phyloP scores from a whole-genome alignment of 2,797 vertebrate genomes.

The Limnodromus scolopaceus region DNA sequence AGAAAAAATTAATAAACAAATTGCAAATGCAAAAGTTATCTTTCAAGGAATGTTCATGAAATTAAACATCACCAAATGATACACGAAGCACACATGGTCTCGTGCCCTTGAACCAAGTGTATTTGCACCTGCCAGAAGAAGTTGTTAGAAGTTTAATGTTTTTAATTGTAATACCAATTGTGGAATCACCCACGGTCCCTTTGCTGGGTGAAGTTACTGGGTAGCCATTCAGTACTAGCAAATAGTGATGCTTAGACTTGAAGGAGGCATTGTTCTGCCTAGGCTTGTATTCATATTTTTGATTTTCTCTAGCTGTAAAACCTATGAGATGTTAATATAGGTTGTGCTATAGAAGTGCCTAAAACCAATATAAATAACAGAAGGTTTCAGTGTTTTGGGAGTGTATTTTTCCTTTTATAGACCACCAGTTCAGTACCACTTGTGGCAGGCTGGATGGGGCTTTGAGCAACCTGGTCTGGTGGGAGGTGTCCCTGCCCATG shows the following conservation, averaged over 20 bases:
- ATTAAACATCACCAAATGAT: not conserved
- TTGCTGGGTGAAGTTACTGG: not conserved
- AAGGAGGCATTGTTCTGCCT: not conserved
- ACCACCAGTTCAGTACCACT: not conserved
- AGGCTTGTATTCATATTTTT: not conserved
- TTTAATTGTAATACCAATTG: not conserved
- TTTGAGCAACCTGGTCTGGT: too few relatives aligned
- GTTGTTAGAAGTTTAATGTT: not conserved
- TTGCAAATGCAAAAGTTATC: not conserved
- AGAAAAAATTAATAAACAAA: not conserved
- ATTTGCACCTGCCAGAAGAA: not conserved
- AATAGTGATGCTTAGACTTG: not conserved
- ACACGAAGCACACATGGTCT: fast-evolving
- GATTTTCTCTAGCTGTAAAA: not conserved
- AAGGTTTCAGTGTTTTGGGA: not conserved
- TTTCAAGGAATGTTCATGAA: not conserved
- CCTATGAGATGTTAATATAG: not conserved
- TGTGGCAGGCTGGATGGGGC: not conserved
- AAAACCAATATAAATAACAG: not conserved
- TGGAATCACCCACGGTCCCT: not conserved
- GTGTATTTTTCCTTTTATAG: not conserved
- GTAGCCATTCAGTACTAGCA: not conserved
- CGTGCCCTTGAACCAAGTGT: not conserved
- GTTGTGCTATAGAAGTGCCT: not conserved
- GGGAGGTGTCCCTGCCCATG: too few relatives aligned